Conservation (phyloP, 2,113 vertebrate genomes). For the Limanda limanda region DNA sequence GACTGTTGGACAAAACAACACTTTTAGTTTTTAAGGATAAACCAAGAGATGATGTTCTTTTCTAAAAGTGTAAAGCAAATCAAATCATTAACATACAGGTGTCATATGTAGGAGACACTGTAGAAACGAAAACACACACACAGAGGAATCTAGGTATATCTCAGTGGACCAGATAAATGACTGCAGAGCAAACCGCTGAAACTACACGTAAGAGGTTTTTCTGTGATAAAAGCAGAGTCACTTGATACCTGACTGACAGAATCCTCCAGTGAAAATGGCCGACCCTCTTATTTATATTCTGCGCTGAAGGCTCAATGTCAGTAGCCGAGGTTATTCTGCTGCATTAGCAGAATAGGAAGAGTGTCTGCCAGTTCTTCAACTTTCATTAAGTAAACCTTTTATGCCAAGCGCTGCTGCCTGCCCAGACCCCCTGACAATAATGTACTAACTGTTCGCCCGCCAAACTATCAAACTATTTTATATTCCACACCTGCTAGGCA, state of each 20-base stretch:
- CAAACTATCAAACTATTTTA: constrained; percentile 80
- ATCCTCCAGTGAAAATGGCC: constrained; percentile 52
- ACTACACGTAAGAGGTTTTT: constrained; percentile 26
- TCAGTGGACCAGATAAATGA: constrained; percentile 39
- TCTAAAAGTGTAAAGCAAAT: constrained; percentile 4
- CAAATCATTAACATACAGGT: constrained; percentile 18
- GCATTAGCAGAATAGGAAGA: constrained; percentile 68
- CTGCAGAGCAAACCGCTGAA: constrained; percentile 31
- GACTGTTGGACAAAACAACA: neutral
- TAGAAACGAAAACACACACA: constrained; percentile 34
- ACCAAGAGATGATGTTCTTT: constrained; percentile 11
- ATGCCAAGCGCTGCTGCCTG: constrained; percentile 64
- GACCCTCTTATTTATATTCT: constrained; percentile 68
- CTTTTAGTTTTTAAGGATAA: neutral
- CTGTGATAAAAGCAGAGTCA: constrained; percentile 53
- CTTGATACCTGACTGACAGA: constrained; percentile 62
- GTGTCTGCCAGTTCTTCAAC: constrained; percentile 72
- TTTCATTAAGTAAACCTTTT: constrained; percentile 77
- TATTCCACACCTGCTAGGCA: constrained; percentile 81
- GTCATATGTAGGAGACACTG: constrained; percentile 18
- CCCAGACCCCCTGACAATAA: constrained; percentile 74
- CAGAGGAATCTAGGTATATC: constrained; percentile 12
- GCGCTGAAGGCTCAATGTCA: constrained; percentile 64
- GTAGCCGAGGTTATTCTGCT: constrained; percentile 68
- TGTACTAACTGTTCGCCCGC: constrained; percentile 71